These are phyloP conservation scores for Agapornis roseicollis DNA, from an alignment of 2,113 vertebrate genomes.

Conservation along the genomic window DNA sequence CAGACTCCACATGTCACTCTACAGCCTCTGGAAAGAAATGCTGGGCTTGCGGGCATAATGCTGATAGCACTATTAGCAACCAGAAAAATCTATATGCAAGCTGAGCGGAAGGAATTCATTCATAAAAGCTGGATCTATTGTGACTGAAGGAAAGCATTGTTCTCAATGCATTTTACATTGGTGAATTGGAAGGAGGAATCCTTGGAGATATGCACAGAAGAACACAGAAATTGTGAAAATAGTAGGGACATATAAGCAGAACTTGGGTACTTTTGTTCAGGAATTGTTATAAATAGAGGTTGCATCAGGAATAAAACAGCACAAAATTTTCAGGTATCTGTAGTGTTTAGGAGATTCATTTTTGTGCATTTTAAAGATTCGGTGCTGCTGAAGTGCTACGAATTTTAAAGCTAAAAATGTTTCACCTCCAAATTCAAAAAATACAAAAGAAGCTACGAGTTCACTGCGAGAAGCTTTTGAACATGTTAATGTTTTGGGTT, in stretches of 20 bases:
- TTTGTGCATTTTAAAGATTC: background rate
- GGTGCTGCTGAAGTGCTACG: background rate
- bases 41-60: background rate
- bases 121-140: background rate
- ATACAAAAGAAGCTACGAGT: background rate
- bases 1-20: background rate
- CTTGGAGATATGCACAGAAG: background rate
- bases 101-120: background rate
- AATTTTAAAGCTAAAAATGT: background rate
- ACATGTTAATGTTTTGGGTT: background rate
- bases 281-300: background rate
- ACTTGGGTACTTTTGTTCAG: background rate
- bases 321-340: background rate
- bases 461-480: background rate
- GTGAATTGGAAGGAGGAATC: background rate
- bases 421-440: background rate
- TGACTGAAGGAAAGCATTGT: constrained; percentile 31
- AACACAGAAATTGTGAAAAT: background rate
- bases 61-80: background rate
- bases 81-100: background rate
- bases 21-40: background rate
- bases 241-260: background rate
- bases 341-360: background rate
- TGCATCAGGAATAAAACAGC: background rate
- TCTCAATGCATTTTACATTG: background rate